Evolutionary conservation across 2,113 vertebrate genomes (phyloP), one percentile per base, ranked within the genome.

Genomic region (Gila orcuttii): DNA sequence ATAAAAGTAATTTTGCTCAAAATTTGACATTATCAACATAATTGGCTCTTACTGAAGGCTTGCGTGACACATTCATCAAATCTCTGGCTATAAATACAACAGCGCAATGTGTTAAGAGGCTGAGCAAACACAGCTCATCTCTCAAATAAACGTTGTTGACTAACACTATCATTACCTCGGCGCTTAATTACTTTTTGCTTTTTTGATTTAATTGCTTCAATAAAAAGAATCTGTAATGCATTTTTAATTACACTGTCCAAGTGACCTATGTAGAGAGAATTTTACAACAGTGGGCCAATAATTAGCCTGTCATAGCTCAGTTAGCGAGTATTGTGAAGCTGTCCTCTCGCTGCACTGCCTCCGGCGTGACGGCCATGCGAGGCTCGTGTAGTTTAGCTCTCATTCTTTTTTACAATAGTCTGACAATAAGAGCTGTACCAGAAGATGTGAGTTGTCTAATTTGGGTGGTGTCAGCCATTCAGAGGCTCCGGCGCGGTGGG

Each of bases 121-220:
- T 95, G 95, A 92, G 92, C 95, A 94, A 95, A 95, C 94, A 91
- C 92, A 89, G 91, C 93, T 94, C 95, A 93, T 95, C 95, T 94
- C 88, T 94, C 94, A 96, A 95, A 97, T 96, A 99, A 97, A 97
- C 85, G 91, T 94, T 97, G 96, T 98, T 98, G 97, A 98, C 97
- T 96, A 99, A 97, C 96, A 97, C 96, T 97, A 96, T 97, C 97
- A 98, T 97, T 98, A 97, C 95, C 94, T 95, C 94, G 64, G 93
- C 93, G 94, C 95, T 96, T 97, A 97, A 97, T 98, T 96, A 94
- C 96, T 93, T 96, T 91, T 96, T 96, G 92, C 95, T 97, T 98
- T 89, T 98, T 97, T 96, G 96, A 96, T 98, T 97, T 98, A 98
- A 99, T 98, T 96, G 96, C 97, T 94, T 96, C 97, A 97, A 97